Evolutionary conservation across 2,797 vertebrate genomes (phyloP).

Genomic region (Enteromius argenteus): DNA sequence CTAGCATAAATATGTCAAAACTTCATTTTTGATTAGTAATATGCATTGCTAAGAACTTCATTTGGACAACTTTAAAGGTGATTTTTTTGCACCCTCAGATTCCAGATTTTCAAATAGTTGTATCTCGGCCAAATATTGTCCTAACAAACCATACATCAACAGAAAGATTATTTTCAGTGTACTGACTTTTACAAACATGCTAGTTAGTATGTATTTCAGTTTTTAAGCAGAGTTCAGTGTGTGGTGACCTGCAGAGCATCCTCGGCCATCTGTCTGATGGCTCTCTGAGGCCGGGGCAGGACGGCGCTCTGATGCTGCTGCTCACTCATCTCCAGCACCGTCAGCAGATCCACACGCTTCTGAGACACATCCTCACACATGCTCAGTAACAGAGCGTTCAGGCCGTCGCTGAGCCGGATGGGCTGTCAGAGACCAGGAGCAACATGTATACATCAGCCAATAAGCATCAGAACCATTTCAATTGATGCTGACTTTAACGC

Average conservation of each 20-base stretch:
- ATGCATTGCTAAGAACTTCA: too few relatives aligned
- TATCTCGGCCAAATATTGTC: too few relatives aligned
- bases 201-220: background rate
- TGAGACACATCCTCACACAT: slow-evolving; percentile 86
- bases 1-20: too few relatives aligned
- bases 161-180: too few relatives aligned
- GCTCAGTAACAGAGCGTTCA: slow-evolving; percentile 83
- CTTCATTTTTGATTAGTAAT: too few relatives aligned
- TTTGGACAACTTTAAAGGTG: too few relatives aligned
- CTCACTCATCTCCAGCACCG: slow-evolving; percentile 80
- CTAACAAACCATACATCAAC: too few relatives aligned
- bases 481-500: background rate
- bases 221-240: background rate
- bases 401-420: slow-evolving; percentile 78
- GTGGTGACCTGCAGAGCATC: slow-evolving; percentile 70
- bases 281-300: slow-evolving; percentile 72
- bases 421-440: slow-evolving; percentile 69
- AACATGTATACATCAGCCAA: background rate
- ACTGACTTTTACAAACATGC: background rate
- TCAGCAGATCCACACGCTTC: slow-evolving; percentile 76
- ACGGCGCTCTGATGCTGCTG: slow-evolving; percentile 75
- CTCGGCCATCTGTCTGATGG: slow-evolving; percentile 81
- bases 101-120: too few relatives aligned
- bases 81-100: too few relatives aligned
- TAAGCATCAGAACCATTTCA: background rate